These are phyloP conservation scores for Thunnus thynnus DNA, from an alignment of 2,113 vertebrate species.

Conservation along the genomic window DNA sequence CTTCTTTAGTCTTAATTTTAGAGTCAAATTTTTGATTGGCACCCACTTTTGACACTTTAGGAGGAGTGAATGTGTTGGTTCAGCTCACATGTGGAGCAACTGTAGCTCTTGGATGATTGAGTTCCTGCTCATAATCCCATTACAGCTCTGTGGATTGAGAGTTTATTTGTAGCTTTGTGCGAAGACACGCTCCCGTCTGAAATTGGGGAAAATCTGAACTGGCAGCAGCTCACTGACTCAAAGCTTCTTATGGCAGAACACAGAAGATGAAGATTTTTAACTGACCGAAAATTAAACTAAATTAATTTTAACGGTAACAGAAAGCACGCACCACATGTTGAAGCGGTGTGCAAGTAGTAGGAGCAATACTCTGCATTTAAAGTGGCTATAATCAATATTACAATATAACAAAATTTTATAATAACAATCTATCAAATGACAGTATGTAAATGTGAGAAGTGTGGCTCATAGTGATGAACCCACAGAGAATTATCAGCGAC, in stretches of 20 bases:
- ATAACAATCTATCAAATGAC: no score
- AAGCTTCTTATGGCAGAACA: slow-evolving; percentile 66
- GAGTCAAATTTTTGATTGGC: slow-evolving; percentile 41
- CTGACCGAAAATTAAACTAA: slow-evolving; percentile 39
- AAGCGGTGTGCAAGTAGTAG: no score
- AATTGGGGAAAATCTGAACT: slow-evolving; percentile 60
- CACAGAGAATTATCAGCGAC: no score
- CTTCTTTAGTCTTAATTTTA: slow-evolving; percentile 27
- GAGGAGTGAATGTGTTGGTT: slow-evolving; percentile 1
- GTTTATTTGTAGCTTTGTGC: slow-evolving; percentile 66
- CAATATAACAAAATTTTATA: no score
- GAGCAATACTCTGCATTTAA: no score
- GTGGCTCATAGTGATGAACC: no score
- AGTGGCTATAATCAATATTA: no score
- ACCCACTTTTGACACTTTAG: background rate
- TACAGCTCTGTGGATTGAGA: slow-evolving; percentile 65
- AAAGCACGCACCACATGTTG: background rate
- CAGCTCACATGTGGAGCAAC: slow-evolving; percentile 42
- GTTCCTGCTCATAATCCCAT: slow-evolving; percentile 75
- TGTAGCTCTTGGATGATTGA: slow-evolving; percentile 62
- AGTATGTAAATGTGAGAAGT: no score
- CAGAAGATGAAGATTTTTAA: slow-evolving; percentile 37
- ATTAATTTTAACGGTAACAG: slow-evolving; percentile 28
- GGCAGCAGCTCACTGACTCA: slow-evolving; percentile 54
- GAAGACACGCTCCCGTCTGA: slow-evolving; percentile 51